phyloP scores from a whole-genome alignment of 2,797 vertebrate genomes.

The Mormyrus proboscirostris region DNA sequence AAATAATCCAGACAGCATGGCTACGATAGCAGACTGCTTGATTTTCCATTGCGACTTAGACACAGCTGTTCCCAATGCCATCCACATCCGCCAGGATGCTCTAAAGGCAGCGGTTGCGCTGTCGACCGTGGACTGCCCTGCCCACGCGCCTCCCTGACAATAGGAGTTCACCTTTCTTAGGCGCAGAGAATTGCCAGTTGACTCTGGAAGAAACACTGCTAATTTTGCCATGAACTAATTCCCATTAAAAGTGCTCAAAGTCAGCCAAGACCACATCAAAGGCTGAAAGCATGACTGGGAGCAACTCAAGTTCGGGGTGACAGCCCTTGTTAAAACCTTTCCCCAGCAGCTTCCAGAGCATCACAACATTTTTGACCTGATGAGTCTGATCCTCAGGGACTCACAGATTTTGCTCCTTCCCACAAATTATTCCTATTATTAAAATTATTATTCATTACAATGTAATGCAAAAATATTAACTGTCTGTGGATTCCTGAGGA shows the following conservation, averaged over 20 bases:
- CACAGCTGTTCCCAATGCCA: not conserved
- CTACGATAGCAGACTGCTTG: not conserved
- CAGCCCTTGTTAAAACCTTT: not conserved
- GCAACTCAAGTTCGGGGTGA: not conserved
- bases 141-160: not conserved
- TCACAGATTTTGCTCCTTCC: not conserved
- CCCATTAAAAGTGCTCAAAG: not conserved
- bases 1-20: slow-evolving; percentile 10
- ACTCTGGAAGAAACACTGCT: not conserved
- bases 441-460: not conserved
- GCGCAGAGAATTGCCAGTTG: not conserved
- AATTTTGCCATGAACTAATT: not conserved
- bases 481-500: not conserved
- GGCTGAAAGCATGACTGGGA: not conserved
- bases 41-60: slow-evolving; percentile 4
- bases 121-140: not conserved
- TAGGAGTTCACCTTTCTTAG: not conserved
- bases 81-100: not conserved
- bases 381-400: not conserved
- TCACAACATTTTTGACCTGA: not conserved
- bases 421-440: not conserved
- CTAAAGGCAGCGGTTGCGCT: not conserved
- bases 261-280: not conserved
- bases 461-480: not conserved
- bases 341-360: not conserved